Evolutionary conservation across 1,140 invertebrate genomes (phyloP).

Genomic region (Bombyx mandarina): DNA sequence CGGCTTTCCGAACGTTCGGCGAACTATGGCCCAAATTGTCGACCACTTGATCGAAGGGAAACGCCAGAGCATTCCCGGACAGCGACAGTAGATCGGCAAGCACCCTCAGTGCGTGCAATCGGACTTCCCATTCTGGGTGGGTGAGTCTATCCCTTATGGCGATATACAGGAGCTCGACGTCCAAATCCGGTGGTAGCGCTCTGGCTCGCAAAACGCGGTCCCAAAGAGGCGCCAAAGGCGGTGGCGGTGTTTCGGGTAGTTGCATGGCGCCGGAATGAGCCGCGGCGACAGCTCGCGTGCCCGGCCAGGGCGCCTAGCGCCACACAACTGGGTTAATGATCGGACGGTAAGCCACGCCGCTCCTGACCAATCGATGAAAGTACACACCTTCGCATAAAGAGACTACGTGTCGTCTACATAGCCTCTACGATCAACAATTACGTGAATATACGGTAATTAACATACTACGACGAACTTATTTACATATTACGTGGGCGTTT

Average conservation of each 20-base stretch:
- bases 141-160: slow-evolving; percentile 80
- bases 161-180: slow-evolving; percentile 75
- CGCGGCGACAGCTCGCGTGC: slow-evolving; percentile 38
- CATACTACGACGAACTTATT: too few species aligned
- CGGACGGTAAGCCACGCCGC: slow-evolving; percentile 50
- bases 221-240: slow-evolving; percentile 80
- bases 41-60: slow-evolving; percentile 77
- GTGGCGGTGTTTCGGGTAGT: slow-evolving; percentile 58
- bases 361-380: slow-evolving; percentile 62
- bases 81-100: slow-evolving; percentile 81
- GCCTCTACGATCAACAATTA: neutral
- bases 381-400: slow-evolving; percentile 12
- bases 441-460: neutral
- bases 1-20: slow-evolving; percentile 82
- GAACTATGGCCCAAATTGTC: slow-evolving; percentile 82
- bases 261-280: slow-evolving; percentile 51
- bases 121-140: slow-evolving; percentile 85
- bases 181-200: slow-evolving; percentile 74
- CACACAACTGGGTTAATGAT: slow-evolving; percentile 68
- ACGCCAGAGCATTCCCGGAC: slow-evolving; percentile 75
- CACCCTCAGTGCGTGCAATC: slow-evolving; percentile 83
- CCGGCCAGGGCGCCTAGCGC: slow-evolving; percentile 48
- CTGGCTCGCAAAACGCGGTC: slow-evolving; percentile 78
- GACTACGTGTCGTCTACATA: slow-evolving; percentile 3
- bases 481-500: too few species aligned